phyloP scores from a whole-genome alignment of 2,888 invertebrate genomes.

The Tachystola acroxantha region DNA sequence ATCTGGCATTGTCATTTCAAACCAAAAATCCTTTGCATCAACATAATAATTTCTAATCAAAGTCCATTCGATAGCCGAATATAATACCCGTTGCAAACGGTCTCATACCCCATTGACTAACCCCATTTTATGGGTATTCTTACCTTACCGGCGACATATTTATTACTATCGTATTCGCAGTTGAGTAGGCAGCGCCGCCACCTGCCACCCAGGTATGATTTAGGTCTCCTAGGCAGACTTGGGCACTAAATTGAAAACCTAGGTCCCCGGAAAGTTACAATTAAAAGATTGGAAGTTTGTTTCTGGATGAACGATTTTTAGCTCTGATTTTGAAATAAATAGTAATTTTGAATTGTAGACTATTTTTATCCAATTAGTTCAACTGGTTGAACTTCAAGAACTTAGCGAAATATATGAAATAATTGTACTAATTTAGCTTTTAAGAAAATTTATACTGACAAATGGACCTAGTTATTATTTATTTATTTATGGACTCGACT shows the following conservation, averaged over 20 bases:
- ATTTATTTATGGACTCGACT: no score
- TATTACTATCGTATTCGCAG: slow-evolving; percentile 59
- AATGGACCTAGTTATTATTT: no score
- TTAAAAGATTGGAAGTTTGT: background rate
- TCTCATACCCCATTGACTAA: slow-evolving; percentile 38
- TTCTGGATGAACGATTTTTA: background rate
- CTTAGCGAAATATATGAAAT: no score
- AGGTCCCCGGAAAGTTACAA: slow-evolving; percentile 18
- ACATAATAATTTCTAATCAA: no score
- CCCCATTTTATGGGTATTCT: slow-evolving; percentile 25
- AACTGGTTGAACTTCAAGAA: no score
- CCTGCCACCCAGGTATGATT: slow-evolving; percentile 59
- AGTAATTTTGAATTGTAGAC: background rate
- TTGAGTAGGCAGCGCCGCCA: slow-evolving; percentile 39
- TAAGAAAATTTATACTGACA: no score
- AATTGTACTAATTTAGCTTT: no score
- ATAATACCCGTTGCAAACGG: slow-evolving; percentile 11
- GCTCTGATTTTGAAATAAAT: background rate
- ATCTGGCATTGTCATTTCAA: no score
- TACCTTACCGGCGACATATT: slow-evolving; percentile 31
- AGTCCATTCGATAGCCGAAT: no score
- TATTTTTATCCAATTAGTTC: no score
- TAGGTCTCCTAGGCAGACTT: slow-evolving; percentile 42
- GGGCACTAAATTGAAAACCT: slow-evolving; percentile 48
- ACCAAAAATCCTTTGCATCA: no score